Evolutionary conservation across 2,113 vertebrate genomes (phyloP), one percentile per base, ranked within the genome.

Genomic region (Amia ocellicauda): DNA sequence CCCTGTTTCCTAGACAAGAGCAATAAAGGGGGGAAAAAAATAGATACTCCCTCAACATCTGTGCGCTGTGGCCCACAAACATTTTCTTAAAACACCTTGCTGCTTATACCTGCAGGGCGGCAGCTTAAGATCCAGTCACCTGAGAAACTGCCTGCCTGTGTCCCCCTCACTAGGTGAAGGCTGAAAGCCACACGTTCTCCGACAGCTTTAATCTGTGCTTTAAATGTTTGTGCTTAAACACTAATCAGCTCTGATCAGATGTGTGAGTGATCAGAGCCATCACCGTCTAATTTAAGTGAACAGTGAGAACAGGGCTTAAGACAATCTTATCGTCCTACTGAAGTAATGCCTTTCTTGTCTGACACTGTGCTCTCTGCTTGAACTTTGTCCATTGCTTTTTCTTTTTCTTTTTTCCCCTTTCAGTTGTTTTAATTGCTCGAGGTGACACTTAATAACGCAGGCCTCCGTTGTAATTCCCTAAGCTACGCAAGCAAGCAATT

Each of bases 241-340:
- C 78, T 83, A 83, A 86, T 85, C 79, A 80, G 79, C 62, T 47
- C 77, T 75, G 45, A 68, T 47, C 42, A 64, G 68, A 79, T 69
- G 71, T 76, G 74, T 78, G 80, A 80, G 73, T 74, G 78, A 80
- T 81, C 69, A 70, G 50, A 74, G 69, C 73, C 61, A 66, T 70
- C 74, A 75, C 31, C 52, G 55, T 71, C 77, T 83, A 83, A 89
- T 87, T 87, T 87, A 83, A 85, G 83, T 78, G 71, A 69, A 73
- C 74, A 69, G 73, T 45, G 66, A 68, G 69, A 74, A 73, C 57
- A 70, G 78, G 85, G 84, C 80, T 88, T 84, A 83, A 77, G 80
- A 82, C 72, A 83, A 88, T 81, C 76, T 82, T n/a, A 13, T 41
- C 47, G 67, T 80, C 78, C 84, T 80, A 79, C 79, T 65, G 20